These are phyloP conservation scores for Anastrepha obliqua DNA, from an alignment of 1,140 invertebrate species.

Conservation along the genomic window DNA sequence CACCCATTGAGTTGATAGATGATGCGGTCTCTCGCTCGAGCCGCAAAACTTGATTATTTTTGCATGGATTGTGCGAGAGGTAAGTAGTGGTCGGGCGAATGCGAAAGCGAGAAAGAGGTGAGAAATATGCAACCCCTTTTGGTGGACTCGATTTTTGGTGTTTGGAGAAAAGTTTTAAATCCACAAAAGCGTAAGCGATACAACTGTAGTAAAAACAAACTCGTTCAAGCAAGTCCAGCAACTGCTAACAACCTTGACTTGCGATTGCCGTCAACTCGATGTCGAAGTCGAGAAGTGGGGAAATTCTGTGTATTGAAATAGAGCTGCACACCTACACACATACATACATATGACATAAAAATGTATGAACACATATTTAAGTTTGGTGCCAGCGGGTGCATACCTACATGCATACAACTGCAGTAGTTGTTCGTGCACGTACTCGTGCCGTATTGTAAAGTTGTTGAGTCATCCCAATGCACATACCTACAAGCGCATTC, in stretches of 20 bases:
- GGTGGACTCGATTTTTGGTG: not conserved
- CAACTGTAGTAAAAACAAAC: not conserved
- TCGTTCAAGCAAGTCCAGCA: not conserved
- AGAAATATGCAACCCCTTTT: not conserved
- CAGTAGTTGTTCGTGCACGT: not conserved
- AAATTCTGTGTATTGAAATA: not conserved
- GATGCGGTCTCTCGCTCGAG: not conserved
- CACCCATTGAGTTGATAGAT: not conserved
- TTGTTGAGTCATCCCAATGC: not conserved
- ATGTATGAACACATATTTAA: not conserved
- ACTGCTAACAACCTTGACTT: slow-evolving; percentile 20
- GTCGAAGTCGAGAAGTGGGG: not conserved
- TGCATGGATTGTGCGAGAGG: not conserved
- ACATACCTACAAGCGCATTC: not conserved
- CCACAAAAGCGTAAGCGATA: slow-evolving; percentile 5
- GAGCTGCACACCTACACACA: not conserved
- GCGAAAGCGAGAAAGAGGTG: not conserved
- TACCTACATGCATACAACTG: not conserved
- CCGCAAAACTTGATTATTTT: not conserved
- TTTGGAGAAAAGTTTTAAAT: not conserved
- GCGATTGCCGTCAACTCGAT: not conserved
- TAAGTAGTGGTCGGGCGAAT: not conserved
- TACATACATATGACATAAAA: not conserved
- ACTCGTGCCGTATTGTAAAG: not conserved
- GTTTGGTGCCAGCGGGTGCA: not conserved